Conservation (phyloP, 2,113 vertebrate genomes). For the Triplophysa tibetana region DNA sequence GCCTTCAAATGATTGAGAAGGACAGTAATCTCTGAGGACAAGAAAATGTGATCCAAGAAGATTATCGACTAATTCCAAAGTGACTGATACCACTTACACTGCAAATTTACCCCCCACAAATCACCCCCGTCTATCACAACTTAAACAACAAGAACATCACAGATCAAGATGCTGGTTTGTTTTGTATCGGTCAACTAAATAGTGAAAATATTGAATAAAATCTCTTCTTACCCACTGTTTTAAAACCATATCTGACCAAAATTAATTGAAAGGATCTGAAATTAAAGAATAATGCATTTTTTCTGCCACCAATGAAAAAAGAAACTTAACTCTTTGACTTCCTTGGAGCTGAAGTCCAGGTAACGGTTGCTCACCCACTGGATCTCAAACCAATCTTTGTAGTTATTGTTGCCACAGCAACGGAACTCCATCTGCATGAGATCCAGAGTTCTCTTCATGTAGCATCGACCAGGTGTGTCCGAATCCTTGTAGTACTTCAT, state of each 20-base stretch:
- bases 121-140: neutral
- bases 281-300: neutral
- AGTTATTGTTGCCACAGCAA: constrained; percentile 94
- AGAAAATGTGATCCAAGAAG: constrained; percentile 65
- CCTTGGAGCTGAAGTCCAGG: constrained; percentile 93
- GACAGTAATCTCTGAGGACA: constrained; percentile 67
- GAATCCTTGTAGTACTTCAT: constrained; percentile 97
- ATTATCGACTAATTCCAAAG: constrained; percentile 63
- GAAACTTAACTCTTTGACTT: constrained; percentile 96
- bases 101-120: neutral
- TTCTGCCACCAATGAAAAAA: neutral
- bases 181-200: neutral
- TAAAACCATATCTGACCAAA: neutral
- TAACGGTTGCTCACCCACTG: constrained; percentile 99
- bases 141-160: neutral
- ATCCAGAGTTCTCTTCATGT: constrained; percentile 98
- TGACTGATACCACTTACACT: constrained; percentile 47
- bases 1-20: constrained; percentile 61
- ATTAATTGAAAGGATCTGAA: neutral
- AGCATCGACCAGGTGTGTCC: constrained; percentile 92
- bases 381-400: constrained; percentile 96
- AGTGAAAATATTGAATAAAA: neutral
- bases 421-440: constrained; percentile 96
- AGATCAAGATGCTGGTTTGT: neutral
- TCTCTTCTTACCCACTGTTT: neutral